Conservation (phyloP, 2,888 invertebrate species). For the Calliphora vomitoria region DNA sequence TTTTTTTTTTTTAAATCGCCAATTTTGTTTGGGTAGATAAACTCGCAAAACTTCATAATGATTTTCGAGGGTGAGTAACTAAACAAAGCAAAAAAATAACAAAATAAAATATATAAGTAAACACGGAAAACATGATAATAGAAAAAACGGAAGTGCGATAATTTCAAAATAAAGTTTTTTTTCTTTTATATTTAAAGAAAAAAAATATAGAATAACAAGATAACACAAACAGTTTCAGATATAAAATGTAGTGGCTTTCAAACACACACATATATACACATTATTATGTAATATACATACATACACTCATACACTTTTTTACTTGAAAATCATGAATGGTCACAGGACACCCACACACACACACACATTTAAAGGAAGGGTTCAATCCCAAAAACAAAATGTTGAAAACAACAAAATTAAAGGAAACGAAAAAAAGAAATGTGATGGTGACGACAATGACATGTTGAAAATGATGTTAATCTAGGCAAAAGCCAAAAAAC, state of each 20-base stretch:
- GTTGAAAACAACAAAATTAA: neutral
- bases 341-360: neutral
- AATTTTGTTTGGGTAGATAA: constrained; percentile 50
- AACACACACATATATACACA: constrained; percentile 1
- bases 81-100: constrained; percentile 20
- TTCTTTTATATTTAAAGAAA: constrained; percentile 42
- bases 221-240: constrained; percentile 53
- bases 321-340: constrained; percentile 19
- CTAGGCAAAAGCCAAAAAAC: constrained; percentile 50
- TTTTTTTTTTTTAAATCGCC: constrained; percentile 16
- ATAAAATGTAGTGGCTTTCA: constrained; percentile 17
- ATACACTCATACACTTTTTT: neutral
- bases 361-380: constrained; percentile 24
- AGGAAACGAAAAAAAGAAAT: constrained; percentile 37
- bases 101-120: constrained; percentile 12
- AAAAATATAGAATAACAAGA: constrained; percentile 24
- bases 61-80: constrained; percentile 42
- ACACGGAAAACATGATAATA: constrained; percentile 60
- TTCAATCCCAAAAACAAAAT: constrained; percentile 28
- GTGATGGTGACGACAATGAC: constrained; percentile 36
- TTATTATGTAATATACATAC: neutral
- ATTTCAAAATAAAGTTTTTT: constrained; percentile 62
- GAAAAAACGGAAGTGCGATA: constrained; percentile 66
- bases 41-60: constrained; percentile 40
- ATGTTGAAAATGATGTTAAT: constrained; percentile 57